Conservation (phyloP, 2,113 vertebrate species). For the Nycticebus coucang region DNA sequence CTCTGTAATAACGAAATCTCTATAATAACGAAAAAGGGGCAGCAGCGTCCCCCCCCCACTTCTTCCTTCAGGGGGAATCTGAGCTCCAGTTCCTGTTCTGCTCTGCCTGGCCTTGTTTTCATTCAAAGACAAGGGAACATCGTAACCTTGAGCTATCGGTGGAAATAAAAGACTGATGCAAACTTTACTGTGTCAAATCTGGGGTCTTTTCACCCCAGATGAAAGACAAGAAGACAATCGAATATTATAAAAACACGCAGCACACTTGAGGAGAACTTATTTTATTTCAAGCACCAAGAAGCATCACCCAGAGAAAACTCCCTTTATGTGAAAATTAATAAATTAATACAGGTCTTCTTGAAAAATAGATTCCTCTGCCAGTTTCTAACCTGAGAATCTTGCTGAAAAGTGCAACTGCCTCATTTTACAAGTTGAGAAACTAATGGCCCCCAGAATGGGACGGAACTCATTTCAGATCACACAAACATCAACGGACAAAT, state of each 20-base stretch:
- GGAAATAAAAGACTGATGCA: slow-evolving; percentile 75
- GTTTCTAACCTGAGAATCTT: slow-evolving; percentile 2
- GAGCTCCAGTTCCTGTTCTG: slow-evolving; percentile 7
- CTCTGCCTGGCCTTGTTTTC: slow-evolving; percentile 60
- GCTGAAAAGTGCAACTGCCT: neutral
- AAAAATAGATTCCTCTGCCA: slow-evolving; percentile 17
- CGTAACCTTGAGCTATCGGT: slow-evolving; percentile 73
- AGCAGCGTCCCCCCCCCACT: neutral
- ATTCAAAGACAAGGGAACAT: slow-evolving; percentile 69
- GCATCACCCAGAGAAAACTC: slow-evolving; percentile 52
- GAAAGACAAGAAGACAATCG: slow-evolving; percentile 63
- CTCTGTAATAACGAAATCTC: slow-evolving; percentile 54
- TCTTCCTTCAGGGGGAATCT: neutral
- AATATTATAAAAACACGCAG: slow-evolving; percentile 36
- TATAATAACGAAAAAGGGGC: slow-evolving; percentile 8
- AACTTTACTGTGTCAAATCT: slow-evolving; percentile 58
- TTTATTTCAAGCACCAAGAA: slow-evolving; percentile 60
- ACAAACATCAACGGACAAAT: neutral
- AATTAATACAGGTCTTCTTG: slow-evolving; percentile 38
- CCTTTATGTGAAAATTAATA: slow-evolving; percentile 59
- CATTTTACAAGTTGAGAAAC: neutral
- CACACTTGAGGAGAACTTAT: slow-evolving; percentile 53
- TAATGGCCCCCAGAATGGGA: neutral
- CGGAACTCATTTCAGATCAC: neutral
- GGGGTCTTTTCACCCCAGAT: slow-evolving; percentile 66